phyloP scores from a whole-genome alignment of 2,888 invertebrate species.

The Drosophila kambysellisi region DNA sequence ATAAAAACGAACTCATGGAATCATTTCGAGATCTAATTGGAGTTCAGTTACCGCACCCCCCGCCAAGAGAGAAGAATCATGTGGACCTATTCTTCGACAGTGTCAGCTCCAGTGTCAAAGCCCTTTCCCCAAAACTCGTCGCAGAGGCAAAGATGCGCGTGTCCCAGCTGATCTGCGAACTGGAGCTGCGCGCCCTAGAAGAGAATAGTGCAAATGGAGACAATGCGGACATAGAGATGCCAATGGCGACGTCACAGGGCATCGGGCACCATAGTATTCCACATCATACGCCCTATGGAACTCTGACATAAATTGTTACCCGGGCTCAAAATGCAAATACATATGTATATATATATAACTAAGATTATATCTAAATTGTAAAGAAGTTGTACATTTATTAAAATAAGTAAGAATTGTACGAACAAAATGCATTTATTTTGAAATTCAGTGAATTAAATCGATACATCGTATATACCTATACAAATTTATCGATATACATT shows the following conservation, averaged over 20 bases:
- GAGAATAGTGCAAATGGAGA: conserved; percentile 44
- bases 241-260: conserved; percentile 12
- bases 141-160: conserved; percentile 76
- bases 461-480: conserved; percentile 13
- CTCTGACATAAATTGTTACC: conserved; percentile 29
- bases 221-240: conserved; percentile 11
- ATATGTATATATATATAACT: conserved; percentile 5
- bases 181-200: conserved; percentile 64
- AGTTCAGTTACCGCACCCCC: conserved; percentile 48
- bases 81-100: conserved; percentile 76
- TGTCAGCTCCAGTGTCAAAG: conserved; percentile 75
- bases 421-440: conserved; percentile 10
- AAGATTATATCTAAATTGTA: conserved; percentile 28
- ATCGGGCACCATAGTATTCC: conserved; percentile 17
- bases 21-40: conserved; percentile 83
- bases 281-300: conserved; percentile 25
- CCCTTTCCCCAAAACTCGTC: conserved; percentile 69
- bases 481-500: conserved; percentile 21
- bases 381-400: conserved; percentile 35
- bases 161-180: conserved; percentile 71
- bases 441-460: conserved; percentile 17
- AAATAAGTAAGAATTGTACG: neutral
- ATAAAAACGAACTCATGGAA: conserved; percentile 82
- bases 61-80: conserved; percentile 76
- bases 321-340: conserved; percentile 10